Base-by-base conservation (phyloP, 2,113 vertebrate species). In the Rhea pennata region DNA sequence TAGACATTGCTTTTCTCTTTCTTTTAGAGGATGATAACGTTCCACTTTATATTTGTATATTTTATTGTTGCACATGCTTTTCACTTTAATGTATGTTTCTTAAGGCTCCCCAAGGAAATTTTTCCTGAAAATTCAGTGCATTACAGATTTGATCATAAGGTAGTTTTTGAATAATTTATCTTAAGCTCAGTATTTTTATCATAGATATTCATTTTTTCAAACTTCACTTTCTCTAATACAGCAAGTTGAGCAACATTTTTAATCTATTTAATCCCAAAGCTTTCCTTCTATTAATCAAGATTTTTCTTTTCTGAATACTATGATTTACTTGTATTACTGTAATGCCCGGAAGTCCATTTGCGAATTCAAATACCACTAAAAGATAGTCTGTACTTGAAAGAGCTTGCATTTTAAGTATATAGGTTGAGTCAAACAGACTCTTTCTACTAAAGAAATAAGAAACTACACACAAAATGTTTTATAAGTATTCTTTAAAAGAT, bases 121-220 rank as follows among this genome's bases (percentile, higher is more conserved):
- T 81, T 81, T 75, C 29, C 11, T 84, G 70, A 46, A 62, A 65
- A 66, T 92, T 71, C 46, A 87, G 70, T 53, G 69, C 42, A 6
- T 33, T 74, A 70, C 54, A 48, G 59, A 61, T 87, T 53, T 79
- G 48, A 89, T 87, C 81, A 84, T 78, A 92, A 79, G 91, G 51
- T 1, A 3, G 44, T 40, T 94, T 93, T 78, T 65, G 21, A 93
- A 81, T 90, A 51, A 19, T 90, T 96, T 94, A 44, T 93, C 85
- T 77, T 77, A 70, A 89, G 42, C 46, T 92, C 74, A 40, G 61
- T 84, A 56, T 88, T 95, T 95, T 69, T 84, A 59, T 51, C n/a
- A 15, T 3, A 72, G 40, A 21, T 69, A n/a, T 84, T 94, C 53
- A 59, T 62, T 87, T 92, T 23, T 51, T 51, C 73, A 90, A 87